These are phyloP conservation scores for Progne subis DNA, from an alignment of 2,113 vertebrate species.

Conservation along the genomic window DNA sequence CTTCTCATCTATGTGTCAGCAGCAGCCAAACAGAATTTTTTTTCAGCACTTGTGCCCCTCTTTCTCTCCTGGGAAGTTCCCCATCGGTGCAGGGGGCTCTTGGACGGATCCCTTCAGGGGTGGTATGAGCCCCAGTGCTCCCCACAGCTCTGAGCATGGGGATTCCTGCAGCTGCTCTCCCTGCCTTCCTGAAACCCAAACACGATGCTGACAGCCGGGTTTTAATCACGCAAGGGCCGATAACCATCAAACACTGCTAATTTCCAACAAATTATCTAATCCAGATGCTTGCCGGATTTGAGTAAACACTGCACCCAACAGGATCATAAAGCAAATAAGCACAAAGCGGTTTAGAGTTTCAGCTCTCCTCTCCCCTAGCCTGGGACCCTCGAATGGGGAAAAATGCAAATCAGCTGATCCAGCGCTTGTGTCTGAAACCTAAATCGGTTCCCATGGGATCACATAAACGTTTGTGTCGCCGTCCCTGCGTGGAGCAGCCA, in stretches of 20 bases:
- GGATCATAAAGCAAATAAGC: conserved; percentile 98
- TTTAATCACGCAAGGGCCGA: conserved; percentile 83
- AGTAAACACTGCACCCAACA: conserved; percentile 89
- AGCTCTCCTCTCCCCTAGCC: conserved; percentile 79
- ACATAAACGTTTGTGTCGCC: not conserved
- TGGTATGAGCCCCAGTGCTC: accelerated
- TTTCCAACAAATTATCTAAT: conserved; percentile 99
- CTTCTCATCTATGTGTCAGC: not conserved
- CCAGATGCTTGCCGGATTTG: conserved; percentile 91
- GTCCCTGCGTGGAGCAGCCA: not conserved
- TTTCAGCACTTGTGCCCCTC: not conserved
- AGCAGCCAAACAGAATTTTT: not conserved
- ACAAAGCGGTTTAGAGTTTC: conserved; percentile 90
- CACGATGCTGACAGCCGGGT: conserved; percentile 15
- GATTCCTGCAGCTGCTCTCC: not conserved
- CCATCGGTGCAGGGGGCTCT: not conserved
- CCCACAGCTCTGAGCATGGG: not conserved
- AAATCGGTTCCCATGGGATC: conserved; percentile 30
- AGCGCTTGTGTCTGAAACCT: conserved; percentile 85
- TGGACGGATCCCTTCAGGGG: accelerated
- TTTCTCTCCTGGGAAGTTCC: not conserved
- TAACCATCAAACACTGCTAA: conserved; percentile 88
- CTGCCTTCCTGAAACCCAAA: not conserved
- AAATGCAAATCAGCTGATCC: conserved; percentile 91
- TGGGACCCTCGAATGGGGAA: conserved; percentile 75